Base-by-base conservation (phyloP, 1,140 invertebrate species). In the Hyles euphorbiae region DNA sequence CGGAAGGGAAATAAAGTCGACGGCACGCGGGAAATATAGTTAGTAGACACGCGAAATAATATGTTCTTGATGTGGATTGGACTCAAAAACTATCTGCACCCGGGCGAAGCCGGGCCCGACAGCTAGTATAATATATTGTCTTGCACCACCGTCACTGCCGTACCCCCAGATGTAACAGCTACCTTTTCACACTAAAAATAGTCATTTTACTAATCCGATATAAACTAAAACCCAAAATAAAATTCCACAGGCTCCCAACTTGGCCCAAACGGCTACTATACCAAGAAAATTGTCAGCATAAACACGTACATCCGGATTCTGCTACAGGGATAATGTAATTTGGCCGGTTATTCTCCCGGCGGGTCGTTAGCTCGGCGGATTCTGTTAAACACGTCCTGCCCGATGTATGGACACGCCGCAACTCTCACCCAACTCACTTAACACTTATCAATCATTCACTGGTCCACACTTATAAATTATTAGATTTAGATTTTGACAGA, bases 261-360 rank as follows among this genome's bases (percentile, higher is more conserved):
- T 52, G 50, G 22, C n/a, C 50, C 50, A 52, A 3, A 12, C 10
- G 11, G 9, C 12, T 12, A 8, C 53, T n/a, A 54, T 40, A 62
- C 51, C 51, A 54, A 61, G 61, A 61, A 61, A 60, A 62, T 63
- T 63, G 58, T 64, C 60, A 63, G 58, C 65, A 65, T 63, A 70
- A 67, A 65, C 63, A 70, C 60, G 68, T 63, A 54, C 56, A 58
- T 51, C 56, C 45, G 49, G 61, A 61, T 61, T 64, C 57, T 33
- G 53, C 53, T 54, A 56, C 43, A 61, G 61, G 63, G 60, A 61
- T 67, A 70, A 68, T 61, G 59, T 59, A 67, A 71, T 68, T 71
- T 68, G 58, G 55, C 11, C 58, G 60, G 51, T 54, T 59, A 66
- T 66, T 58, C 56, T 63, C 60, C 56, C 64, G 7, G 50, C 10